Conservation (phyloP, 2,113 vertebrate genomes). For the Cricetomys ansorgei region DNA sequence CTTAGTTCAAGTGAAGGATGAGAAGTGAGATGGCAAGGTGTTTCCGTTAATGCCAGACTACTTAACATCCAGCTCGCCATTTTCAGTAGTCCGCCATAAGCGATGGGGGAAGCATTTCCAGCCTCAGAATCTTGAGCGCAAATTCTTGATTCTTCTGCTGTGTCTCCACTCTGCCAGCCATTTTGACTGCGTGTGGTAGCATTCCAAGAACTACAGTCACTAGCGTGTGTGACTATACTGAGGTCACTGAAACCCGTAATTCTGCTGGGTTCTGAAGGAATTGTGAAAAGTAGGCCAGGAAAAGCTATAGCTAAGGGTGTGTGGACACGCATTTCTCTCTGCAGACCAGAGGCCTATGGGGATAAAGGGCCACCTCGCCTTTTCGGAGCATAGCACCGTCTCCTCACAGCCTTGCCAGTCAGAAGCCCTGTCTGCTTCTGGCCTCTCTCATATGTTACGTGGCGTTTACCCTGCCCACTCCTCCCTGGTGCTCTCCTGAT, state of each 20-base stretch:
- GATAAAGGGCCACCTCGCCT: neutral
- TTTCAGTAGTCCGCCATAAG: neutral
- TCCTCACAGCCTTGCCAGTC: neutral
- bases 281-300: neutral
- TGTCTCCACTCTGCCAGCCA: constrained; percentile 8
- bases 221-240: neutral
- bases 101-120: constrained; percentile 22
- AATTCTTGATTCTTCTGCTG: constrained; percentile 24
- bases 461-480: neutral
- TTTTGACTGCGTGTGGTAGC: neutral
- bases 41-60: constrained; percentile 55
- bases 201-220: constrained; percentile 29
- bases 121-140: constrained; percentile 53
- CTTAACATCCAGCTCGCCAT: constrained; percentile 27
- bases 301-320: neutral
- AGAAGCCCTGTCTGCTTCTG: neutral
- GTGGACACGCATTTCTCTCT: neutral
- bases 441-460: neutral
- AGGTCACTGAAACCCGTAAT: constrained; percentile 35
- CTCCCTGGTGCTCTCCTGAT: neutral
- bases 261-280: constrained; percentile 26
- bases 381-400: neutral
- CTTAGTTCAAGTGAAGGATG: constrained; percentile 52
- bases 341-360: neutral
- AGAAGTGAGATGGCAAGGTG: constrained; percentile 55